Percentiles rank a stretch among this genome's conserved stretches.
These are phyloP conservation scores for Stegophylla sp. DNA, from an alignment of 2,888 invertebrate genomes.

Conservation along the genomic window DNA sequence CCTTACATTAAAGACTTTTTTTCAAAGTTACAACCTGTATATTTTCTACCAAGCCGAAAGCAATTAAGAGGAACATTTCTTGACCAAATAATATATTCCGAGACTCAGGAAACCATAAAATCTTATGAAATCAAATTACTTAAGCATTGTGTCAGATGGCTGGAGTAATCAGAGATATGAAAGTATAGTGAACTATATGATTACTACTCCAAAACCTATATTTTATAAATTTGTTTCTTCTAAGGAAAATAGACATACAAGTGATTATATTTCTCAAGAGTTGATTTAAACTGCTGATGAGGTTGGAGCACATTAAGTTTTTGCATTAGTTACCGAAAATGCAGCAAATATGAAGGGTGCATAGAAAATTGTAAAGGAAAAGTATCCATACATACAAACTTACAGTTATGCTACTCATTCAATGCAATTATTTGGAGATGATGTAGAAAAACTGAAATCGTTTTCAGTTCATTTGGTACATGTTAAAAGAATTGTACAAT, in stretches of 20 bases:
- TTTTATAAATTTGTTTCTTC: slow-evolving; percentile 56
- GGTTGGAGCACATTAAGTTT: slow-evolving; percentile 5
- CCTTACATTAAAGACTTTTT: background rate
- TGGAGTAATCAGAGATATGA: slow-evolving; percentile 28
- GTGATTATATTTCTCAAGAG: background rate
- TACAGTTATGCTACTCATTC: slow-evolving; percentile 10
- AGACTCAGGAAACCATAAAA: too few species aligned
- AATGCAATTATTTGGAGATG: background rate
- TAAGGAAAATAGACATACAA: slow-evolving; percentile 15
- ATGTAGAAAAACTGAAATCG: background rate
- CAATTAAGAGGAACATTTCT: background rate
- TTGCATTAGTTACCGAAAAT: slow-evolving; percentile 8
- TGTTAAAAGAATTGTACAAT: background rate
- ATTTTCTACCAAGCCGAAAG: background rate
- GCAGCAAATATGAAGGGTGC: slow-evolving; percentile 22
- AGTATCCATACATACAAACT: background rate
- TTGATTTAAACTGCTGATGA: background rate
- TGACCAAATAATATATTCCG: background rate
- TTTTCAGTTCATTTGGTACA: background rate
- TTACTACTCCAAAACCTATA: slow-evolving; percentile 58
- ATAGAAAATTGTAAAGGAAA: background rate
- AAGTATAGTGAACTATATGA: slow-evolving; percentile 22
- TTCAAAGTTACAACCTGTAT: background rate
- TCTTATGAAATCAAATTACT: too few species aligned
- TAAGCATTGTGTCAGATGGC: slow-evolving; percentile 21